These are phyloP conservation scores for Ectobius pallidus DNA, from an alignment of 2,888 invertebrate species.

Conservation along the genomic window DNA sequence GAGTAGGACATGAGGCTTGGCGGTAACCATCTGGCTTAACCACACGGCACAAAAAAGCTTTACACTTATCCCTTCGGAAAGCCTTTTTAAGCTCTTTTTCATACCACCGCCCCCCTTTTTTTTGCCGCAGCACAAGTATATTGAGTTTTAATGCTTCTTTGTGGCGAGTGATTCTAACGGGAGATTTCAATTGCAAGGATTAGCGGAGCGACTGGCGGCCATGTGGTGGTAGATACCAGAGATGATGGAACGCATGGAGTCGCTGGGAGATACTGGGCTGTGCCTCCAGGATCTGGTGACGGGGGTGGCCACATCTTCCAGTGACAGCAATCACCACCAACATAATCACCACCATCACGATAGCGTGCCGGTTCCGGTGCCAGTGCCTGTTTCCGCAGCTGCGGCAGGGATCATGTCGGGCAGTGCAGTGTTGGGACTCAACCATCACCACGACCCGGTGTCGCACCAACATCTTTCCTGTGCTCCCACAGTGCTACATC, in stretches of 20 bases:
- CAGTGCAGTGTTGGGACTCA: constrained; percentile 58
- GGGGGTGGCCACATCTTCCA: constrained; percentile 51
- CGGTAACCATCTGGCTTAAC: constrained; percentile 19
- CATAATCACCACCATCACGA: constrained; percentile 61
- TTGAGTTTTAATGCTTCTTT: constrained; percentile 24
- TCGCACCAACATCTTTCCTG: constrained; percentile 62
- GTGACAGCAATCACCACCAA: constrained; percentile 57
- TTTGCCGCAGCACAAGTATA: constrained; percentile 22
- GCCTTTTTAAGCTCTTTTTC: constrained; percentile 33
- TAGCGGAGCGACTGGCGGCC: too few relatives aligned
- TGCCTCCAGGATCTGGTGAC: constrained; percentile 77
- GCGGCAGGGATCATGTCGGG: constrained; percentile 47
- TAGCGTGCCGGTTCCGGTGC: constrained; percentile 50
- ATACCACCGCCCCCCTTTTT: constrained; percentile 22
- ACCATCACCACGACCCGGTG: constrained; percentile 57
- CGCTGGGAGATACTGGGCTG: constrained; percentile 71
- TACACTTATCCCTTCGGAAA: constrained; percentile 31
- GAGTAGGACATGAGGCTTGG: constrained; percentile 7
- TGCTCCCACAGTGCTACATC: constrained; percentile 63
- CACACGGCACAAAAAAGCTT: constrained; percentile 26
- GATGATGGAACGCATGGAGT: constrained; percentile 70
- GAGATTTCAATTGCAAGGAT: too few relatives aligned
- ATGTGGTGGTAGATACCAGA: background rate
- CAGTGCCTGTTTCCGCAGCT: constrained; percentile 1
- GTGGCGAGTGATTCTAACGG: too few relatives aligned